phyloP scores from a whole-genome alignment of 2,888 invertebrate species.

The Tinea semifulvella region DNA sequence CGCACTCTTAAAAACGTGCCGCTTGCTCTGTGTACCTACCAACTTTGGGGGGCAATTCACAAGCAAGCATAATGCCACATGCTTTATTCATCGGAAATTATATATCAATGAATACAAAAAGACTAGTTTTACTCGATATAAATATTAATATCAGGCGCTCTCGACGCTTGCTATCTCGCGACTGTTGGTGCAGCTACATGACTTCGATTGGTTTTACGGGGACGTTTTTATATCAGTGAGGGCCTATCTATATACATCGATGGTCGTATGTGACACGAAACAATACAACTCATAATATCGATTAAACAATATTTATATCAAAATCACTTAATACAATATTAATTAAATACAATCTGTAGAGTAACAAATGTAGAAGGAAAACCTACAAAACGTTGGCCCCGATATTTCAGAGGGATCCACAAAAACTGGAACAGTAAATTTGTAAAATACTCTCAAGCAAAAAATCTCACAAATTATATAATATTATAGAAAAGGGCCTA shows the following conservation, averaged over 20 bases:
- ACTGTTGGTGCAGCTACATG: too few species aligned
- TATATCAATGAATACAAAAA: too few species aligned
- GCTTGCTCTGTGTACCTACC: too few species aligned
- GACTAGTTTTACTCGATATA: too few species aligned
- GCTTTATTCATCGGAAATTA: too few species aligned
- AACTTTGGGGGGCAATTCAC: too few species aligned
- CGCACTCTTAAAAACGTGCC: too few species aligned
- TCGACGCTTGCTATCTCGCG: too few species aligned
- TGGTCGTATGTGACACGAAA: background rate
- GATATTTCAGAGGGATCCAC: constrained; percentile 40
- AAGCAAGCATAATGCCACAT: too few species aligned
- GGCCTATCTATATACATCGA: too few species aligned
- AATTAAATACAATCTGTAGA: constrained; percentile 4
- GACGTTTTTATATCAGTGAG: background rate
- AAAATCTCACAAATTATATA: constrained; percentile 39
- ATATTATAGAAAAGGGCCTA: constrained; percentile 41
- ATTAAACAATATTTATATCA: constrained; percentile 11
- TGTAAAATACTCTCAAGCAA: constrained; percentile 39
- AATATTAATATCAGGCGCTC: too few species aligned
- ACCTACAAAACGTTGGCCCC: constrained; percentile 57
- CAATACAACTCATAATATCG: background rate
- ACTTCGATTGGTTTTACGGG: background rate
- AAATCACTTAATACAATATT: constrained; percentile 9
- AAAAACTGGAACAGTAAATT: constrained; percentile 40
- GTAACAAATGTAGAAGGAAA: constrained; percentile 25